Evolutionary conservation across 2,888 invertebrate genomes (phyloP), one percentile per base, ranked within the genome.

Genomic region (Acleris holmiana): DNA sequence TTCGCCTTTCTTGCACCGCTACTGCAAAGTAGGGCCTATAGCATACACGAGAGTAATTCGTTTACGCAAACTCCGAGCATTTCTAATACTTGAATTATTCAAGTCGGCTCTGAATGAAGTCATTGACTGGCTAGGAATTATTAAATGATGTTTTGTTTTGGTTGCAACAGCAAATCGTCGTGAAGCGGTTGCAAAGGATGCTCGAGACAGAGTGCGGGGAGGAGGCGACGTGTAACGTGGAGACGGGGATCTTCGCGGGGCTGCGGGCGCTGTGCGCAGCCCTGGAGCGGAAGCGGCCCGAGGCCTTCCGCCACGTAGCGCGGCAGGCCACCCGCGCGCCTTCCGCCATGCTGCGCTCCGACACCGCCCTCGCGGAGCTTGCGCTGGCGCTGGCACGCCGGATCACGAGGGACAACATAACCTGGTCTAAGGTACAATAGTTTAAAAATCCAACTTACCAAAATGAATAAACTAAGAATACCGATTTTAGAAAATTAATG

Each of bases 231-330:
- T 86, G 85, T 70, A 93, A 93, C 72, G 83, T 83, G 61, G 93
- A 88, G 76, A 86, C 83, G 67, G 93, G 91, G 0, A 87, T 90
- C 69, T 82, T 93, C 73, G 83, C 85, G 25, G 91, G 83, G 46
- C 79, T 90, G 68, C 85, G 87, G 64, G 91, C 88, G 71, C 84
- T 96, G 25, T 95, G 95, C 29, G 93, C 94, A 18, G 96, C 96
- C 70, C 85, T 98, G 69, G 98, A 98, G 79, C 92, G 96, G 54
- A 95, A 95, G 91, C 94, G 96, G 79, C 97, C 97, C 0, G 95
- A 96, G 57, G 91, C 96, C 15, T 96, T 95, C 78, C 93, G 94
- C 7, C 94, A 95, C 49, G 94, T 97, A 1, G 95, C 95, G 0
- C 88, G 96, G 15, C 97, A 97, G 80, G 95, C 96, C 4, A 95